Evolutionary conservation across 2,797 vertebrate genomes (phyloP).

Genomic region (Dendrocincla tyrannina): DNA sequence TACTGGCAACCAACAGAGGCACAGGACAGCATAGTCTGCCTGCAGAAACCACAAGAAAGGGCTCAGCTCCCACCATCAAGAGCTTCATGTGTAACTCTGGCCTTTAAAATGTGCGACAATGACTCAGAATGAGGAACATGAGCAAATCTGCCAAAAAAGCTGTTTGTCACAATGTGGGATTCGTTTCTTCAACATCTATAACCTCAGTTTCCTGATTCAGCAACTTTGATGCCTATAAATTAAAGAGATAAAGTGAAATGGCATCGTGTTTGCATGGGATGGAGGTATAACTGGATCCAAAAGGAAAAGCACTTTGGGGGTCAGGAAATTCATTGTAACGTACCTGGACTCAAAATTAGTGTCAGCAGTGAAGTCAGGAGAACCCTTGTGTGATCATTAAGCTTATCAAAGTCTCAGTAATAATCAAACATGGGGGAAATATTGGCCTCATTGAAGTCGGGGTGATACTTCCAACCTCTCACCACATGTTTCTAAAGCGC

Average conservation of each 20-base stretch:
- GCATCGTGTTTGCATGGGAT: constrained; percentile 60
- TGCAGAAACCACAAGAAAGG: constrained; percentile 68
- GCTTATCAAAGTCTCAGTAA: not conserved
- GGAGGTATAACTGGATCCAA: constrained; percentile 44
- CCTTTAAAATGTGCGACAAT: constrained; percentile 67
- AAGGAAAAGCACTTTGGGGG: constrained; percentile 16
- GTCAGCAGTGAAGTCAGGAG: not conserved
- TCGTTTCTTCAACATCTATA: constrained; percentile 71
- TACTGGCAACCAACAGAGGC: constrained; percentile 21
- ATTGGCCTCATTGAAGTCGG: not conserved
- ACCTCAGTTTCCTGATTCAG: constrained; percentile 78
- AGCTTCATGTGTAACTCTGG: constrained; percentile 27
- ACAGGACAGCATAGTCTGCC: not conserved
- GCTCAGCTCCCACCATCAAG: constrained; percentile 61
- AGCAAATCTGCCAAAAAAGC: constrained; percentile 69
- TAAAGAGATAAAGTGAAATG: constrained; percentile 69
- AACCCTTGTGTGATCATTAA: not conserved
- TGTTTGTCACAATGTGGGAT: constrained; percentile 66
- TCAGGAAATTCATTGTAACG: not conserved
- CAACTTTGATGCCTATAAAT: constrained; percentile 71
- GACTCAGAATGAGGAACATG: constrained; percentile 72
- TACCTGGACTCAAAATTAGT: not conserved
- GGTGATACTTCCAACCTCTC: not conserved
- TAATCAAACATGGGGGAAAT: not conserved
- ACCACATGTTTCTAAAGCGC: not conserved